Base-by-base conservation (phyloP, 2,113 vertebrate species). In the Clinocottus analis region DNA sequence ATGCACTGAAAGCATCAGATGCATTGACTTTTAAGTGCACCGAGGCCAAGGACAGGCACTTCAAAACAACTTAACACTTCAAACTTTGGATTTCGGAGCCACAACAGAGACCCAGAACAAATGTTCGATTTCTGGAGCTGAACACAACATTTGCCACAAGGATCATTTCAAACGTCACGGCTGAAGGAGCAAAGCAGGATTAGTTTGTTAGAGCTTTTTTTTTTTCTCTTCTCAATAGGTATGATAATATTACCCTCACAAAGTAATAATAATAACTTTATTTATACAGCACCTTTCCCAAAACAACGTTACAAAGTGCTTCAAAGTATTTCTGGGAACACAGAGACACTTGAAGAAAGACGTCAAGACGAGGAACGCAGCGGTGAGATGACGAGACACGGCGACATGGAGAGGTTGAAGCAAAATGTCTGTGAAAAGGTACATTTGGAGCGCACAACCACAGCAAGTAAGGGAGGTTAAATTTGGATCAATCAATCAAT, bases 21-120 rank as follows among this genome's bases (percentile, higher is more conserved):
- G 47, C 84, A 90, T 89, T 43, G 76, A 90, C 90, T 83, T 89
- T 87, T 87, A 87, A 90, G 76, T 37, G n/a, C 72, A 58, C 80
- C 41, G 53, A 89, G 82, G 71, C 51, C 66, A 74, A 64, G 12
- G 35, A 75, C 66, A 83, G 62, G 58, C 61, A 76, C 75, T 86
- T 89, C 72, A 85, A 72, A 80, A 85, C 65, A 81, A 75, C 68
- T 81, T 65, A 69, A 73, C 84, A 64, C 59, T 83, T 75, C 64
- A 74, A 79, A 86, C 66, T 77, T 77, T 77, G 66, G 55, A 72
- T 77, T 75, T 70, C 59, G 37, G 47, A 75, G 80, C 17, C 27
- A 56, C 59, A 74, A 65, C 82, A 76, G 59, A 87, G 41, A 25
- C 62, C 23, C 53, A 19, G 49, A 75, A 73, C 73, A 77, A 80